Conservation (phyloP, 2,797 vertebrate species). For the Otolemur crassicaudatus region DNA sequence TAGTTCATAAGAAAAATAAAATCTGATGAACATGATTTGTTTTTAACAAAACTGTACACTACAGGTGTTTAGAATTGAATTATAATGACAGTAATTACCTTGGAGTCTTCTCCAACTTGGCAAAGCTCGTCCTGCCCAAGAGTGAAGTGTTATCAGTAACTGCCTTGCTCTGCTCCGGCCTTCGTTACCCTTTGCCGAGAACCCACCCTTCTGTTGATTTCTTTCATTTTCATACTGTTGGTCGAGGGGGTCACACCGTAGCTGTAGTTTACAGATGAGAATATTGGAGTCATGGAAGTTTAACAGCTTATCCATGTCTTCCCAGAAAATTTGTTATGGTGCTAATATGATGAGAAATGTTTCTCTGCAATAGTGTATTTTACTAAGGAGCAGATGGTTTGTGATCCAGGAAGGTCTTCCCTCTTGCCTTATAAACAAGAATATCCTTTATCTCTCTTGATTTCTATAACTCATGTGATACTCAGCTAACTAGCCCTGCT, state of each 20-base stretch:
- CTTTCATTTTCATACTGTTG: not conserved
- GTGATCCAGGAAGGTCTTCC: not conserved
- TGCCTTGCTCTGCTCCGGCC: not conserved
- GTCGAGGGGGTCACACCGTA: not conserved
- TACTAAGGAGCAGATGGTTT: not conserved
- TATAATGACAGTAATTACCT: not conserved
- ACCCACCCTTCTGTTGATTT: not conserved
- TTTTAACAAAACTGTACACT: not conserved
- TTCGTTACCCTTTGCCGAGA: not conserved
- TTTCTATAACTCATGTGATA: not conserved
- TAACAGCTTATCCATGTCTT: too few species aligned
- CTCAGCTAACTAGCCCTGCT: not conserved
- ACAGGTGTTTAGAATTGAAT: not conserved
- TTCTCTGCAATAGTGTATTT: not conserved
- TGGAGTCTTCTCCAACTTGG: not conserved
- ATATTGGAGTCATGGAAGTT: not conserved
- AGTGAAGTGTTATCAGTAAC: not conserved
- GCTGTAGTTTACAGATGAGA: not conserved
- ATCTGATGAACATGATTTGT: not conserved
- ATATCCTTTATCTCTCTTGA: not conserved
- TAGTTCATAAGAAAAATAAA: slow-evolving; percentile 4
- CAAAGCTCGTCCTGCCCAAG: not conserved
- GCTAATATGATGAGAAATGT: not conserved
- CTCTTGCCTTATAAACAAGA: not conserved
- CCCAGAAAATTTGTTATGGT: not conserved